These are phyloP conservation scores for Gorsachius goisagi DNA, from an alignment of 2,113 vertebrate genomes.

Conservation along the genomic window DNA sequence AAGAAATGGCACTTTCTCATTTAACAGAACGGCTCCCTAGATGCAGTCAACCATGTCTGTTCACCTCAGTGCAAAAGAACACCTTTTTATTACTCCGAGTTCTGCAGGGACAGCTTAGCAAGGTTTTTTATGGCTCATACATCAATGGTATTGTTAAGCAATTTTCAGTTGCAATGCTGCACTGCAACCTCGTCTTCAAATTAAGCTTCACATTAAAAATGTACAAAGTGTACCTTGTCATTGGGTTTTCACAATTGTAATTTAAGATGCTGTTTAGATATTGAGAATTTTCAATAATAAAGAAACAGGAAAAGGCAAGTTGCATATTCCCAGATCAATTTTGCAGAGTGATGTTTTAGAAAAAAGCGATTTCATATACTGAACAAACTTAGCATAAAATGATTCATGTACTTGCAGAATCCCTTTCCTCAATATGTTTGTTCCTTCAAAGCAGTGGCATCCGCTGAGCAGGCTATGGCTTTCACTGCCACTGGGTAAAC, in stretches of 20 bases:
- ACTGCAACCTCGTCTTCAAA: slow-evolving; percentile 59
- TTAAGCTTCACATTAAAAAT: slow-evolving; percentile 59
- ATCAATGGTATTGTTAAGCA: slow-evolving; percentile 68
- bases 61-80: slow-evolving; percentile 65
- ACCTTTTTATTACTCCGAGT: slow-evolving; percentile 66
- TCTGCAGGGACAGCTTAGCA: slow-evolving; percentile 67
- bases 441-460: not conserved
- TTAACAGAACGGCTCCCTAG: slow-evolving; percentile 65
- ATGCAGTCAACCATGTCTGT: slow-evolving; percentile 66
- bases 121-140: slow-evolving; percentile 66
- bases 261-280: not conserved
- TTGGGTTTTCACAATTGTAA: not conserved
- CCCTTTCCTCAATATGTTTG: not conserved
- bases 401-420: not conserved
- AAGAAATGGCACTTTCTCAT: slow-evolving; percentile 62
- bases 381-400: not conserved
- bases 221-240: slow-evolving; percentile 35
- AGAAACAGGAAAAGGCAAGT: not conserved
- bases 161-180: slow-evolving; percentile 59
- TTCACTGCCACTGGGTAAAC: not conserved
- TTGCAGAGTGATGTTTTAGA: not conserved
- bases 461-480: not conserved
- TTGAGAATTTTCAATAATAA: slow-evolving; percentile 3
- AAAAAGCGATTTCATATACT: not conserved
- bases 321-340: not conserved